Conservation (phyloP, 2,888 invertebrate genomes). For the Campoletis raptor region DNA sequence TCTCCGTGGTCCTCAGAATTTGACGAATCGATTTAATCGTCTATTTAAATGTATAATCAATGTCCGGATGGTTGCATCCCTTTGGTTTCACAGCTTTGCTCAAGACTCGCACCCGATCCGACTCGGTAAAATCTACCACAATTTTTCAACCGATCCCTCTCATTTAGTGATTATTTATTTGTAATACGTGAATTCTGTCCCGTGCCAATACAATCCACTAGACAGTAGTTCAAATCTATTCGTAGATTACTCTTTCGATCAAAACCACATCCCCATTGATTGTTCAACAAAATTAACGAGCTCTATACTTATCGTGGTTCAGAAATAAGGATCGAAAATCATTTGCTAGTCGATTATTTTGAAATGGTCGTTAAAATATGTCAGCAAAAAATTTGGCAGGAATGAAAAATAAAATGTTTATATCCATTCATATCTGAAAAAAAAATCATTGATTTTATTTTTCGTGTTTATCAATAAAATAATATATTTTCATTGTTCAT, state of each 20-base stretch:
- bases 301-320: conserved; percentile 4
- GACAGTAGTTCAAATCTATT: conserved; percentile 22
- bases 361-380: neutral
- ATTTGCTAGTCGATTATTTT: neutral
- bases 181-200: conserved; percentile 44
- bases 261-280: neutral
- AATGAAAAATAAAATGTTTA: no score
- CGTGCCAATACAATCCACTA: conserved; percentile 30
- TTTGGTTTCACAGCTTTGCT: conserved; percentile 74
- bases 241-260: conserved; percentile 8
- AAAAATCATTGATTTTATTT: no score
- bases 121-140: neutral
- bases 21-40: neutral
- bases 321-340: neutral
- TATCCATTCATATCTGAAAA: no score
- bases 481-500: no score
- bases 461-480: no score
- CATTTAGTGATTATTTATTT: conserved; percentile 10
- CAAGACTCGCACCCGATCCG: conserved; percentile 70
- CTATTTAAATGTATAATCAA: conserved; percentile 9
- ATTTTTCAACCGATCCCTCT: neutral
- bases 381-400: neutral
- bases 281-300: conserved; percentile 21
- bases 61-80: conserved; percentile 37
- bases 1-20: neutral